Evolutionary conservation across 2,888 invertebrate species (phyloP).

Genomic region (Hecatera dysodea): DNA sequence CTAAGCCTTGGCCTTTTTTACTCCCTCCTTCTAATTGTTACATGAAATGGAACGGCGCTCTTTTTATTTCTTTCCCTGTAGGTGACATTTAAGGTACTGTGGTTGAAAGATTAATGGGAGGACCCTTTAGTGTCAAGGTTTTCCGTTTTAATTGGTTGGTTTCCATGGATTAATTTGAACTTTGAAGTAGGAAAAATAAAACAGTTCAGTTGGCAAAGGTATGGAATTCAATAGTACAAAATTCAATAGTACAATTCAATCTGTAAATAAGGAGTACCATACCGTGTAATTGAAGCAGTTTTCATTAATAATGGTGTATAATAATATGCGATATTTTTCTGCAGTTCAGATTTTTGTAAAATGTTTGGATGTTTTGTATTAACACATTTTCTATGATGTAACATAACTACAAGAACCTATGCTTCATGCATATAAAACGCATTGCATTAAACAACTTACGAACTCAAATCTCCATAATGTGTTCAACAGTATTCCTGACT

Average conservation of each 20-base stretch:
- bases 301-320: not conserved
- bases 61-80: slow-evolving; percentile 74
- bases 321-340: too few species aligned
- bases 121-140: slow-evolving; percentile 66
- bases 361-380: not conserved
- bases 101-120: slow-evolving; percentile 67
- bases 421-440: slow-evolving; percentile 19
- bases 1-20: slow-evolving; percentile 74
- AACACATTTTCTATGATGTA: not conserved
- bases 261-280: slow-evolving; percentile 4
- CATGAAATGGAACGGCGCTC: slow-evolving; percentile 73
- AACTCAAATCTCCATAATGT: slow-evolving; percentile 54
- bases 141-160: slow-evolving; percentile 66
- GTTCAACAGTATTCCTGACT: slow-evolving; percentile 36
- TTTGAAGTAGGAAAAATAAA: slow-evolving; percentile 24
- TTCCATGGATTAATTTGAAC: slow-evolving; percentile 42
- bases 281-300: not conserved
- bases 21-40: slow-evolving; percentile 78
- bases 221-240: slow-evolving; percentile 9
- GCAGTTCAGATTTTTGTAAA: not conserved
- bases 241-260: slow-evolving; percentile 25
- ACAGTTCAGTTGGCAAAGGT: not conserved
- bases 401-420: not conserved
- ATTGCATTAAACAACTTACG: slow-evolving; percentile 43
- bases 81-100: slow-evolving; percentile 75